Base-by-base conservation (phyloP, 2,888 invertebrate genomes). In the Caenorhabditis panamensis region DNA sequence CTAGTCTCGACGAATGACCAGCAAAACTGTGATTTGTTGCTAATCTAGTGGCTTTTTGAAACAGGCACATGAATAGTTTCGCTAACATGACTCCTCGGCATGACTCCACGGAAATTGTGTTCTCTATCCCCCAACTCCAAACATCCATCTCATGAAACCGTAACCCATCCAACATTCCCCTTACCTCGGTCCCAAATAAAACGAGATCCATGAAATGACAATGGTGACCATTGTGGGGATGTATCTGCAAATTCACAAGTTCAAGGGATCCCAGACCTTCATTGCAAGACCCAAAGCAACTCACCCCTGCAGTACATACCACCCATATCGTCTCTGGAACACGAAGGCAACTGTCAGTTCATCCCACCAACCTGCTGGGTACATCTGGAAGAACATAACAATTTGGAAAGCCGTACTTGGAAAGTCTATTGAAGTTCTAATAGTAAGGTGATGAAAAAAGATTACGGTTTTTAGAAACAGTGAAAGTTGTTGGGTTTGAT, bases 311-410 rank as follows among this genome's bases (percentile, higher is more conserved):
- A 91, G 80, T 18, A 91, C 86, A 82, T 91, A 91, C 91, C 91
- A 91, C 6, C 91, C 91, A 77, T 89, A 91, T 24, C 90, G 81
- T 47, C 91, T 83, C 68, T 89, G 86, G 79, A 91, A 91, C 13
- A 89, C 88, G 72, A 91, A 91, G 0, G 87, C 84, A 0, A 91
- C 89, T 0, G 90, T 89, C 67, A 91, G 76, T 71, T 91, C 91
- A 73, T 91, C 91, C 91, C 91, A 91, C 87, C 87, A 90, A 5
- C 91, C 91, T n/a, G 91, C 91, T 18, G 90, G 90, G 64, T 91
- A 91, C 82, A 89, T 87, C 89, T 90, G 68, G 31, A 79, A 67
- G 5, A 20, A 31, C 16, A 16, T 16, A 49, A 49, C 20, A 49
- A n/a, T 18, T 20, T 20, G 44, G n/a, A 11, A 22, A 53, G n/a